These are phyloP conservation scores for Itoplectis maculator DNA, from an alignment of 2,888 invertebrate genomes.

Conservation along the genomic window DNA sequence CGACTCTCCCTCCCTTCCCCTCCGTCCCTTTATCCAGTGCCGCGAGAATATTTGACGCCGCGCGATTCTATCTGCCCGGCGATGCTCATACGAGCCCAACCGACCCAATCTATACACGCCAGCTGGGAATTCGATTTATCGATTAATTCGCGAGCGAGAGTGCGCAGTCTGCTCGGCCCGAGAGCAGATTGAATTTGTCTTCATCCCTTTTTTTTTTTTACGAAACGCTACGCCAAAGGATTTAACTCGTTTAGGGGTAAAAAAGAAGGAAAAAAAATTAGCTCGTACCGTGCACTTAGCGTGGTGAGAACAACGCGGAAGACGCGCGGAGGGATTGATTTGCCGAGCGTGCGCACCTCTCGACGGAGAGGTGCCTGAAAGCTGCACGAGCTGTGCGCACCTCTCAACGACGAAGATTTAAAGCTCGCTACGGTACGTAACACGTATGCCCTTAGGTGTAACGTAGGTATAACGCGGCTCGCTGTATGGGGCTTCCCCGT, in stretches of 20 bases:
- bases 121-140: constrained; percentile 9
- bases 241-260: not conserved
- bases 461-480: too few relatives aligned
- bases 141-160: not conserved
- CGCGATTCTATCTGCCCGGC: not conserved
- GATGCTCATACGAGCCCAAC: not conserved
- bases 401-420: constrained; percentile 55
- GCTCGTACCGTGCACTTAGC: constrained; percentile 34
- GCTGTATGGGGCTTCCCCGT: constrained; percentile 4
- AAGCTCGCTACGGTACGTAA: constrained; percentile 56
- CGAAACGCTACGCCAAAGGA: not conserved
- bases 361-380: too few relatives aligned
- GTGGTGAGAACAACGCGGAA: constrained; percentile 22
- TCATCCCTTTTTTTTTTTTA: not conserved
- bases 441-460: constrained; percentile 29
- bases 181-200: not conserved
- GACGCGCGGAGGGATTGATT: not conserved
- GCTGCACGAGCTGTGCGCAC: constrained; percentile 38
- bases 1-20: not conserved
- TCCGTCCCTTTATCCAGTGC: not conserved
- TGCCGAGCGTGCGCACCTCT: constrained; percentile 16
- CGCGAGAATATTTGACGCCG: not conserved
- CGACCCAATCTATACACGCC: not conserved
- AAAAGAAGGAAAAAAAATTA: constrained; percentile 19
- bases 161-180: not conserved